phyloP scores from a whole-genome alignment of 2,113 vertebrate species.

The Mungos mungo region DNA sequence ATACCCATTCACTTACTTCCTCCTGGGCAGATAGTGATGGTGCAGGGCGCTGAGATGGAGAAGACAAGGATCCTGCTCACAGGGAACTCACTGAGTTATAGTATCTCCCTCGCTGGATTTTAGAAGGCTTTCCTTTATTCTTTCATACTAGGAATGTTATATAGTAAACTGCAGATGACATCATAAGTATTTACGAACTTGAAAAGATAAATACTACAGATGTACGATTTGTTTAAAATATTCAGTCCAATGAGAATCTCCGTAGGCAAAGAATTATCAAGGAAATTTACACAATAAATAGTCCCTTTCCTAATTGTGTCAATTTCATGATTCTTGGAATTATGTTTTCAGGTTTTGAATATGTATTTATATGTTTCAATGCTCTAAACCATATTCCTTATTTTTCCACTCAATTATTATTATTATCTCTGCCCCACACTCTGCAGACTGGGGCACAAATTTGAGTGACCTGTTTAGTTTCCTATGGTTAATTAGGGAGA shows the following conservation, averaged over 20 bases:
- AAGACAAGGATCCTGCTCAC: background rate
- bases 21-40: background rate
- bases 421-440: background rate
- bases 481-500: background rate
- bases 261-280: background rate
- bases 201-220: background rate
- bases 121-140: background rate
- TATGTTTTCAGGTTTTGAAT: background rate
- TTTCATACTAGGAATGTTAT: background rate
- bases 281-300: background rate
- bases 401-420: background rate
- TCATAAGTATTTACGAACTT: background rate
- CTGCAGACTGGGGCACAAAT: background rate
- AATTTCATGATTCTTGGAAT: background rate
- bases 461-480: background rate
- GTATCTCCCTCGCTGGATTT: background rate
- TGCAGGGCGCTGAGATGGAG: background rate
- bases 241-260: background rate
- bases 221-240: background rate
- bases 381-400: background rate
- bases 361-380: background rate
- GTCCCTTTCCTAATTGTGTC: background rate
- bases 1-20: constrained; percentile 7
- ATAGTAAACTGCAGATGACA: constrained; percentile 19
- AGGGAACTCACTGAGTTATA: background rate